These are phyloP conservation scores for Noctilio leporinus DNA, from an alignment of 2,113 vertebrate species.

Conservation along the genomic window DNA sequence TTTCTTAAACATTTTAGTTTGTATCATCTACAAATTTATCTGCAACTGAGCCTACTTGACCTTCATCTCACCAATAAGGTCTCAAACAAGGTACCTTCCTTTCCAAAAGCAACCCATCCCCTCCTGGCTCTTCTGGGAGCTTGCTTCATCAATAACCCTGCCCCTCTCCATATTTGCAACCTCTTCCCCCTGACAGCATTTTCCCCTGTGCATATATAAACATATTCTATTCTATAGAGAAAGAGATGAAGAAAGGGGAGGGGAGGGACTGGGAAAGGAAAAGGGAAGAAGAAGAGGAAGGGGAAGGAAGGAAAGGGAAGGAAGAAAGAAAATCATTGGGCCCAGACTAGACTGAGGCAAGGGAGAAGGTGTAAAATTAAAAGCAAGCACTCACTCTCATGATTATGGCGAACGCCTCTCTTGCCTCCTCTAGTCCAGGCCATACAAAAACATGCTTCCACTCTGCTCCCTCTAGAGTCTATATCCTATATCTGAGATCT, in stretches of 20 bases:
- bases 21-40: background rate
- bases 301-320: background rate
- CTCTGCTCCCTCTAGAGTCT: background rate
- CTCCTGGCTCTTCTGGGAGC: background rate
- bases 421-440: background rate
- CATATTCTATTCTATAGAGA: background rate
- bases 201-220: background rate
- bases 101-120: background rate
- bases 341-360: background rate
- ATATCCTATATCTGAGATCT: background rate
- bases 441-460: background rate
- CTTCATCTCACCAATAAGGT: background rate
- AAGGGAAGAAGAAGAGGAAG: background rate
- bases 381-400: background rate
- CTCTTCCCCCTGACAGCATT: background rate
- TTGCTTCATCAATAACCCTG: background rate
- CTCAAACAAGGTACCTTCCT: background rate
- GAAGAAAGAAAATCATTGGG: background rate
- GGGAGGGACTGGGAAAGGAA: background rate
- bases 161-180: background rate
- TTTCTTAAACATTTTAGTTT: conserved; percentile 26
- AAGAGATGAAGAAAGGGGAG: background rate
- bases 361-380: background rate
- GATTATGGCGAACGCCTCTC: background rate
- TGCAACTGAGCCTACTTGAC: background rate